These are phyloP conservation scores for Chloroclysta siterata DNA, from an alignment of 2,888 invertebrate species.

Conservation along the genomic window DNA sequence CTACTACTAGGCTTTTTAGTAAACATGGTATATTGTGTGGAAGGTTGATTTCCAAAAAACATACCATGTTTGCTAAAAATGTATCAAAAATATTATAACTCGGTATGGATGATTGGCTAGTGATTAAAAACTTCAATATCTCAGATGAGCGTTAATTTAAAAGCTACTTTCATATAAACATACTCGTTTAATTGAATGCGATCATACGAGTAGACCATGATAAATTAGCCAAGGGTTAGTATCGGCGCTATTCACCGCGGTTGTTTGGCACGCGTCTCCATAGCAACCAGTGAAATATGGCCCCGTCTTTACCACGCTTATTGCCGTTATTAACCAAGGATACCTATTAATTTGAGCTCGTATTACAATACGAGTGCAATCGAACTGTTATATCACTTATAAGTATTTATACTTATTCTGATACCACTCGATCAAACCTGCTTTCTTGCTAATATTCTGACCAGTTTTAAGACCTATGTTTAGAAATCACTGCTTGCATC, in stretches of 20 bases:
- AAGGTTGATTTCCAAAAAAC: no score
- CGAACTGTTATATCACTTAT: slow-evolving; percentile 33
- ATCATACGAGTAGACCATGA: slow-evolving; percentile 30
- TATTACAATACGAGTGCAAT: slow-evolving; percentile 57
- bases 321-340: slow-evolving; percentile 76
- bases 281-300: slow-evolving; percentile 78
- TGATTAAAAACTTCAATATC: no score
- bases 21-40: no score
- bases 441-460: slow-evolving; percentile 24
- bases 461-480: not conserved
- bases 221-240: slow-evolving; percentile 33
- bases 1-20: no score
- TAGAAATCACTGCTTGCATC: not conserved
- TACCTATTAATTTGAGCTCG: slow-evolving; percentile 69
- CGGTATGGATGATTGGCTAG: no score
- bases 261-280: slow-evolving; percentile 77
- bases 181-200: slow-evolving; percentile 12
- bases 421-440: slow-evolving; percentile 31
- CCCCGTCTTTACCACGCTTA: slow-evolving; percentile 71
- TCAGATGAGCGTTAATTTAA: no score
- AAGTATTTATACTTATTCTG: slow-evolving; percentile 39
- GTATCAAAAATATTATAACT: no score
- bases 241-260: slow-evolving; percentile 20
- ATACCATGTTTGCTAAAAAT: not conserved
- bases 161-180: no score